These are phyloP conservation scores for Melospiza georgiana DNA, from an alignment of 2,113 vertebrate species.

Conservation along the genomic window DNA sequence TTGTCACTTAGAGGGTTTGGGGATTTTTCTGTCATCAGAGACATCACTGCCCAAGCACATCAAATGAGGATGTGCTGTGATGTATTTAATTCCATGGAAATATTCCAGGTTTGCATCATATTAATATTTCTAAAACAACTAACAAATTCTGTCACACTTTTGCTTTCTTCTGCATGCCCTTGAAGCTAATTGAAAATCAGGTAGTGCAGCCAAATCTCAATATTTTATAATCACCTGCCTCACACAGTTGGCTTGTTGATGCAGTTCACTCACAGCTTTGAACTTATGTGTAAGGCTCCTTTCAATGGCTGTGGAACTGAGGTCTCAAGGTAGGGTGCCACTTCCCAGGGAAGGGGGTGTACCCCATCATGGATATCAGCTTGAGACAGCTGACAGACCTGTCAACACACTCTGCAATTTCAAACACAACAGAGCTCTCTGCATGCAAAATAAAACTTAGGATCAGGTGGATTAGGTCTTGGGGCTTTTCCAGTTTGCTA, in stretches of 20 bases:
- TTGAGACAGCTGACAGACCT: constrained; percentile 7
- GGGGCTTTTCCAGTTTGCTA: constrained; percentile 16
- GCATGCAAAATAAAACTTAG: constrained; percentile 24
- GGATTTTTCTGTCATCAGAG: not conserved
- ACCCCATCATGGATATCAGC: not conserved
- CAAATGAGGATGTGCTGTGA: constrained; percentile 8
- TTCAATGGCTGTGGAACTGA: not conserved
- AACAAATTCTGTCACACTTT: constrained; percentile 39
- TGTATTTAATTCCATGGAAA: constrained; percentile 22
- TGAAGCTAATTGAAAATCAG: constrained; percentile 62
- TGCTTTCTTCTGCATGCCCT: constrained; percentile 40
- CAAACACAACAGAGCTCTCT: constrained; percentile 5
- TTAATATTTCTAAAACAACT: constrained; percentile 40
- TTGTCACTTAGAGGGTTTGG: not conserved
- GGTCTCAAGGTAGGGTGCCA: not conserved
- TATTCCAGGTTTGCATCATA: not conserved
- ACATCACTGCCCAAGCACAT: not conserved
- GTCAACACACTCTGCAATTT: not conserved
- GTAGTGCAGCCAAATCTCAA: constrained; percentile 19
- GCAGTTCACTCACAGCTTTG: not conserved
- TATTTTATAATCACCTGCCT: constrained; percentile 35
- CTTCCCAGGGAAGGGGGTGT: not conserved
- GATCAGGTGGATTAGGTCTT: not conserved
- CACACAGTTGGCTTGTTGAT: not conserved
- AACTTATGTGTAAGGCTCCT: not conserved